phyloP scores from a whole-genome alignment of 2,113 vertebrate species.

The Nothoprocta perdicaria region DNA sequence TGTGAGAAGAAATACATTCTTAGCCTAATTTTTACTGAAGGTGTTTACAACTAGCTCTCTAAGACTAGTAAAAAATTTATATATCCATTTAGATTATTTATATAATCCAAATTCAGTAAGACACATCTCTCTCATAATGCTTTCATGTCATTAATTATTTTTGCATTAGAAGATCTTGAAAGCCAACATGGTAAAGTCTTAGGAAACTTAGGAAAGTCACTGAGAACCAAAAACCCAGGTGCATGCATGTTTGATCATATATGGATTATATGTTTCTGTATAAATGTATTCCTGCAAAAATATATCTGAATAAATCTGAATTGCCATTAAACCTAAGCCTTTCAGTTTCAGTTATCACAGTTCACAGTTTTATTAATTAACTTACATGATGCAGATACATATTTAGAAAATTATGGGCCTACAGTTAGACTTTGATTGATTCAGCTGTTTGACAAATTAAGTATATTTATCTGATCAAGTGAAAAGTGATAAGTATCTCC shows the following conservation, averaged over 20 bases:
- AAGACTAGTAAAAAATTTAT: neutral
- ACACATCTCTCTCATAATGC: neutral
- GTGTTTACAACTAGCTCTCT: neutral
- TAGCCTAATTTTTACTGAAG: neutral
- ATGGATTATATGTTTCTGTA: neutral
- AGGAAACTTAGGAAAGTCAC: neutral
- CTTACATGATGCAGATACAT: neutral
- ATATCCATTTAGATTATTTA: neutral
- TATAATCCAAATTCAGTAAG: neutral
- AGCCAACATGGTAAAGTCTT: neutral
- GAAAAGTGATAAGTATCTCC: neutral
- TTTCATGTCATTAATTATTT: neutral
- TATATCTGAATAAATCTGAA: conserved; percentile 26
- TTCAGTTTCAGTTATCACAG: no score
- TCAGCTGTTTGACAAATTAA: conserved; percentile 11
- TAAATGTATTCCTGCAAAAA: neutral
- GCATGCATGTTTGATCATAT: neutral
- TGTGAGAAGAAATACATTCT: rapidly evolving
- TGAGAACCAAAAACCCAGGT: neutral
- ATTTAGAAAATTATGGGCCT: neutral
- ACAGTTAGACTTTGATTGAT: neutral
- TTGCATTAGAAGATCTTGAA: neutral
- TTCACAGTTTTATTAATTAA: neutral
- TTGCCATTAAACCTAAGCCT: conserved; percentile 30
- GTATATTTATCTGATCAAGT: neutral